Evolutionary conservation across 2,113 vertebrate species (phyloP).

Genomic region (Laterallus jamaicensis): DNA sequence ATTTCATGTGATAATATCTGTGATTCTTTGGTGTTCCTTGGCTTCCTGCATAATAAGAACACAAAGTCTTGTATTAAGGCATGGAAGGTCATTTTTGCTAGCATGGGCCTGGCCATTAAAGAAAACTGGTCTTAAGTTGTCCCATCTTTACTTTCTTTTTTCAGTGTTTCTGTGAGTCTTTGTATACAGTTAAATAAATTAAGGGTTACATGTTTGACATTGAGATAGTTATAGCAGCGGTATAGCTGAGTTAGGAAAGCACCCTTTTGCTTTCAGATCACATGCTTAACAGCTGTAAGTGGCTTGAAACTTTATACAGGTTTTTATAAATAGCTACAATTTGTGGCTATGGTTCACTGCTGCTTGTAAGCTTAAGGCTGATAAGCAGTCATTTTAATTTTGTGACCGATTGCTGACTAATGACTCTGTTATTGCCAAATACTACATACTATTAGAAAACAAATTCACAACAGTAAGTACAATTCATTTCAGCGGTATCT

Average conservation of each 20-base stretch:
- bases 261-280: not conserved
- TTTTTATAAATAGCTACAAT: conserved; percentile 10
- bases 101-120: not conserved
- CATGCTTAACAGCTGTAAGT: not conserved
- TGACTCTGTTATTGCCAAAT: not conserved
- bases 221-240: not conserved
- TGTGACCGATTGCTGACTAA: not conserved
- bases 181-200: not conserved
- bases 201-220: not conserved
- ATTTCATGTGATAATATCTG: not conserved
- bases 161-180: not conserved
- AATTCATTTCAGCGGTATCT: not conserved
- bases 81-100: not conserved
- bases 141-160: not conserved
- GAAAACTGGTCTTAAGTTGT: not conserved
- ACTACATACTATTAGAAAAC: not conserved
- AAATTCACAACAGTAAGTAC: not conserved
- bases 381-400: not conserved
- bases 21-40: not conserved
- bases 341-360: not conserved
- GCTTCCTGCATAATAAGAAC: not conserved
- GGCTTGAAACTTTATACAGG: not conserved
- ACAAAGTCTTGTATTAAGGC: not conserved
- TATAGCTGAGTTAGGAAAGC: not conserved
- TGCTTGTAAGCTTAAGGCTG: not conserved